phyloP scores from a whole-genome alignment of 2,888 invertebrate species.

The Lingula anatina region DNA sequence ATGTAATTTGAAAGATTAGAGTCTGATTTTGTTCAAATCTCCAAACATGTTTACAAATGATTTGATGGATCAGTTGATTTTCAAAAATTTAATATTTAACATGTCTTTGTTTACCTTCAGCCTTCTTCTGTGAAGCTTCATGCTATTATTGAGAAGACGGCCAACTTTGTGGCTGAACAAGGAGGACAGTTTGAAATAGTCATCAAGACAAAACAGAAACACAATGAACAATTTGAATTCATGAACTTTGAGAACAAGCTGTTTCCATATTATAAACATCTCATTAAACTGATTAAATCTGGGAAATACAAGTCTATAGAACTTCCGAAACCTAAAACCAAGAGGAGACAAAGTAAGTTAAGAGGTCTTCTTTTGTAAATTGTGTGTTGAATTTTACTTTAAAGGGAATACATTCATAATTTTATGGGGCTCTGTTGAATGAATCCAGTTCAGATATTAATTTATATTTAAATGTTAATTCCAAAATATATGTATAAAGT shows the following conservation, averaged over 20 bases:
- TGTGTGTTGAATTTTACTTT: too few relatives aligned
- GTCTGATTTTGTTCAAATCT: too few relatives aligned
- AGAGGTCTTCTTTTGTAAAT: not conserved
- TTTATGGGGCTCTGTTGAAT: too few relatives aligned
- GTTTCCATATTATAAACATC: constrained; percentile 82
- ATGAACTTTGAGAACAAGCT: constrained; percentile 78
- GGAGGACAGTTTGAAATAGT: constrained; percentile 98
- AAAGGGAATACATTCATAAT: too few relatives aligned
- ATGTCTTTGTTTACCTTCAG: constrained; percentile 55
- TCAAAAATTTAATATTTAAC: too few relatives aligned
- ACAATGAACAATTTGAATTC: constrained; percentile 90
- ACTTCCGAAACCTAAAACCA: constrained; percentile 1
- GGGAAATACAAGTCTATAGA: constrained; percentile 38
- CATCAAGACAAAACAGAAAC: constrained; percentile 92
- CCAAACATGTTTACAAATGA: too few relatives aligned
- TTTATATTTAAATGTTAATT: too few relatives aligned
- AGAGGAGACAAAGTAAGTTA: constrained; percentile 10
- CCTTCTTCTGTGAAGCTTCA: constrained; percentile 83
- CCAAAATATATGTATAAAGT: too few relatives aligned
- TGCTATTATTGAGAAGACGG: constrained; percentile 88
- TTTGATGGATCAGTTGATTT: too few relatives aligned
- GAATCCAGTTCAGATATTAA: too few relatives aligned
- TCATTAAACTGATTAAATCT: constrained; percentile 44
- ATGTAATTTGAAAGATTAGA: too few relatives aligned
- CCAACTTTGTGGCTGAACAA: constrained; percentile 63